Percentiles rank a stretch among this genome's conserved stretches.
These are phyloP conservation scores for Metaphire vulgaris DNA, from an alignment of 1,140 invertebrate genomes.

Conservation along the genomic window DNA sequence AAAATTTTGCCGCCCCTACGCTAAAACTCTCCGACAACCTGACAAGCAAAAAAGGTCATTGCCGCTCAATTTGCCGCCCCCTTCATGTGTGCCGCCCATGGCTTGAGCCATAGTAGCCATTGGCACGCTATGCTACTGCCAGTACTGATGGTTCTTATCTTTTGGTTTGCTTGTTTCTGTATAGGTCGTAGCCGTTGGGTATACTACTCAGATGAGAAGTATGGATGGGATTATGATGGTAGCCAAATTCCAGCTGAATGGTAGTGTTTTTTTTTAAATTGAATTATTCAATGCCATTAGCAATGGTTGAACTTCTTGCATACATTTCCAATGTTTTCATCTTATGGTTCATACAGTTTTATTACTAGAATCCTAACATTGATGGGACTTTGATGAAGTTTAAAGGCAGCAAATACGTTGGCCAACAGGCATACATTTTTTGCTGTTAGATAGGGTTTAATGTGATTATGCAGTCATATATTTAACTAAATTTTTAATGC, in stretches of 20 bases:
- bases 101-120: too few relatives aligned
- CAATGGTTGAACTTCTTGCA: background rate
- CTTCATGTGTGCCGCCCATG: too few relatives aligned
- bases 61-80: too few relatives aligned
- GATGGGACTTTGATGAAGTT: background rate
- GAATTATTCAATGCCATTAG: constrained; percentile 4
- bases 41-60: too few relatives aligned
- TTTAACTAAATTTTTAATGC: too few relatives aligned
- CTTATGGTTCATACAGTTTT: too few relatives aligned
- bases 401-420: background rate
- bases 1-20: too few relatives aligned
- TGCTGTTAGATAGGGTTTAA: constrained; percentile 11
- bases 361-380: constrained; percentile 2
- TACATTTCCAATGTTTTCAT: background rate
- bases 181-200: constrained; percentile 88
- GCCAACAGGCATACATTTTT: background rate
- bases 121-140: too few relatives aligned
- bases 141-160: too few relatives aligned
- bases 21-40: too few relatives aligned
- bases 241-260: constrained; percentile 87
- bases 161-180: too few relatives aligned
- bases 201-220: constrained; percentile 66
- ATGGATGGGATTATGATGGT: constrained; percentile 81
- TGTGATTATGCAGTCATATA: background rate
- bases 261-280: constrained; percentile 51